phyloP scores from a whole-genome alignment of 2,113 vertebrate species.

The Leucoraja erinaceus region DNA sequence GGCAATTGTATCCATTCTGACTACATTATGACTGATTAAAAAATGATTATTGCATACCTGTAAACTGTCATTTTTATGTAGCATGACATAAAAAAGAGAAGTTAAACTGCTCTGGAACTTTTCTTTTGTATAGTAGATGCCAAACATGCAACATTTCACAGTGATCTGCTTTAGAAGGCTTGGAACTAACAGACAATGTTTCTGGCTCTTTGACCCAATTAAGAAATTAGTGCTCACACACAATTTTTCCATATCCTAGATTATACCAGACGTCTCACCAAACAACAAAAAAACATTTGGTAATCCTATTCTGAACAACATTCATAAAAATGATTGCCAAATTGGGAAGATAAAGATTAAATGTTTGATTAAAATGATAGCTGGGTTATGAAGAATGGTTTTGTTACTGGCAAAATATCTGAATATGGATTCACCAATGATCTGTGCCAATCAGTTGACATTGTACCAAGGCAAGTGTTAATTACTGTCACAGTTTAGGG shows the following conservation, averaged over 20 bases:
- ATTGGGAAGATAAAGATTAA: not conserved
- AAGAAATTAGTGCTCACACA: not conserved
- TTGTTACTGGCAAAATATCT: not conserved
- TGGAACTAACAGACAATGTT: not conserved
- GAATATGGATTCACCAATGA: not conserved
- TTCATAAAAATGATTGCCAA: not conserved
- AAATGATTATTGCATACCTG: not conserved
- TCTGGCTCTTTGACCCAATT: not conserved
- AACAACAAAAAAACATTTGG: not conserved
- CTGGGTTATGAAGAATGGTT: not conserved
- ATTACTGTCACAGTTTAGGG: not conserved
- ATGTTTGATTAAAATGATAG: not conserved
- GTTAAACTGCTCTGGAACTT: not conserved
- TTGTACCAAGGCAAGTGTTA: not conserved
- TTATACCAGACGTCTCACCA: not conserved
- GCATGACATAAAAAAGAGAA: not conserved
- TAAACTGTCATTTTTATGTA: not conserved
- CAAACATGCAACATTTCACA: not conserved
- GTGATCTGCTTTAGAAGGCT: not conserved
- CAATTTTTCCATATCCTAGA: not conserved
- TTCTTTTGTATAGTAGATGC: not conserved
- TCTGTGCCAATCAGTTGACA: not conserved
- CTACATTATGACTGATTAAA: not conserved
- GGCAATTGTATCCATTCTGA: not conserved
- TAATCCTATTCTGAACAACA: not conserved